Evolutionary conservation across 2,888 invertebrate genomes (phyloP).

Genomic region (Aphodius granarius): DNA sequence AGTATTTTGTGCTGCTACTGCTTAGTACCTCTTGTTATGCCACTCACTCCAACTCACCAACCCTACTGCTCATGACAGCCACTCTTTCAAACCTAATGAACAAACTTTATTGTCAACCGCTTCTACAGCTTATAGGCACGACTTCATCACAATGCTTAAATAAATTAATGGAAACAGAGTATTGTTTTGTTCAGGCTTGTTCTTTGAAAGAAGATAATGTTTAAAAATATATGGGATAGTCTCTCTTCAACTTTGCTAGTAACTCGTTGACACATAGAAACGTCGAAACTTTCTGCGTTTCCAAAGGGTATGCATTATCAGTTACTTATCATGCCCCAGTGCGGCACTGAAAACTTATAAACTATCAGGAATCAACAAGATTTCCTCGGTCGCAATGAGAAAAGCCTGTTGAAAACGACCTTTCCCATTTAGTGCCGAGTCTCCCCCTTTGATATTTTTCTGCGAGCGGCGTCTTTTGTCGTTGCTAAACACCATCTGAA

Average conservation of each 20-base stretch:
- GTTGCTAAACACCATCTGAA: background rate
- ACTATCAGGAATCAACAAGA: background rate
- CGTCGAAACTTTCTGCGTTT: too few relatives aligned
- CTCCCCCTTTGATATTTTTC: background rate
- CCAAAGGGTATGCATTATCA: background rate
- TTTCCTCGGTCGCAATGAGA: background rate
- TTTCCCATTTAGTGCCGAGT: background rate
- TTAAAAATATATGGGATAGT: too few relatives aligned
- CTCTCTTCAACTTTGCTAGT: too few relatives aligned
- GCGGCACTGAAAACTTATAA: too few relatives aligned
- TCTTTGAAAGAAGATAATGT: too few relatives aligned
- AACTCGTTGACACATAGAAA: too few relatives aligned
- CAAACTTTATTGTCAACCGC: background rate
- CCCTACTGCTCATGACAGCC: too few relatives aligned
- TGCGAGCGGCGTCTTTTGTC: background rate
- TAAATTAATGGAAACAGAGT: too few relatives aligned
- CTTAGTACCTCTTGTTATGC: background rate
- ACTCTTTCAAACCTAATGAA: background rate
- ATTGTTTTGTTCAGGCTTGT: too few relatives aligned
- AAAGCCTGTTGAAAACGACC: background rate
- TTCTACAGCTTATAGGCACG: background rate
- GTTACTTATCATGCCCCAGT: background rate
- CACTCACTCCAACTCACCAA: background rate
- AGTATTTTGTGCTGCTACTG: constrained; percentile 36
- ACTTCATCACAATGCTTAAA: background rate